Percentiles rank a stretch among this genome's conserved stretches.
Conservation (phyloP, 2,113 vertebrate genomes). For the Mus spicilegus region DNA sequence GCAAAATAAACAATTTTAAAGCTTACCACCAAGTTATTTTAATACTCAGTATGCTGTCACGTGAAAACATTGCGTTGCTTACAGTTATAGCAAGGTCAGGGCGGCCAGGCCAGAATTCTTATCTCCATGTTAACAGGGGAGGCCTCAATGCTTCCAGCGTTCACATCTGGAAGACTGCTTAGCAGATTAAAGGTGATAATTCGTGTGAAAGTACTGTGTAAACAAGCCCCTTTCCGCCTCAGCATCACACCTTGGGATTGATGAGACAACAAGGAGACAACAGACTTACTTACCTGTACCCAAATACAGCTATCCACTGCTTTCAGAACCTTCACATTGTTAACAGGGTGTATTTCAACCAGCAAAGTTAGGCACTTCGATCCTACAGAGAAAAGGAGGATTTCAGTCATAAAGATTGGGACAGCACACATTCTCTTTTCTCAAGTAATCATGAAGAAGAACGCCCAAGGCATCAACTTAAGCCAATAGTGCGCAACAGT, state of each 20-base stretch:
- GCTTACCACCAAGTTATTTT: background rate
- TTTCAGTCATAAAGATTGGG: background rate
- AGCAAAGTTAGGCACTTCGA: constrained; percentile 94
- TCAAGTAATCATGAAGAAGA: background rate
- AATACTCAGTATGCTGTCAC: background rate
- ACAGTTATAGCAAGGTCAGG: background rate
- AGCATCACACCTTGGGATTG: background rate
- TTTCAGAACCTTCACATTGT: constrained; percentile 96
- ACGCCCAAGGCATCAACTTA: background rate
- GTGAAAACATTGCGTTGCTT: background rate
- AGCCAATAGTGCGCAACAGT: background rate
- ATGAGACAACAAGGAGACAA: background rate
- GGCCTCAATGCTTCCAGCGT: background rate
- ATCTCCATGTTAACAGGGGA: background rate
- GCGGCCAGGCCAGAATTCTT: background rate
- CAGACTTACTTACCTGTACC: constrained; percentile 90
- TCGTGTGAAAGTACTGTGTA: background rate
- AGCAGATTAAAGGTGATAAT: background rate
- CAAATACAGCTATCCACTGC: constrained; percentile 94
- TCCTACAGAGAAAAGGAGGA: constrained; percentile 85
- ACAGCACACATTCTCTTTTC: background rate
- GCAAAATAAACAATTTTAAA: background rate
- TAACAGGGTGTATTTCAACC: constrained; percentile 95
- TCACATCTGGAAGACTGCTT: background rate
- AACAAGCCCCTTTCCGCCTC: background rate